A percentile compares a stretch with the other conserved stretches of the same genome.
phyloP scores from a whole-genome alignment of 2,113 vertebrate genomes.

The Herpetotheres cachinnans region DNA sequence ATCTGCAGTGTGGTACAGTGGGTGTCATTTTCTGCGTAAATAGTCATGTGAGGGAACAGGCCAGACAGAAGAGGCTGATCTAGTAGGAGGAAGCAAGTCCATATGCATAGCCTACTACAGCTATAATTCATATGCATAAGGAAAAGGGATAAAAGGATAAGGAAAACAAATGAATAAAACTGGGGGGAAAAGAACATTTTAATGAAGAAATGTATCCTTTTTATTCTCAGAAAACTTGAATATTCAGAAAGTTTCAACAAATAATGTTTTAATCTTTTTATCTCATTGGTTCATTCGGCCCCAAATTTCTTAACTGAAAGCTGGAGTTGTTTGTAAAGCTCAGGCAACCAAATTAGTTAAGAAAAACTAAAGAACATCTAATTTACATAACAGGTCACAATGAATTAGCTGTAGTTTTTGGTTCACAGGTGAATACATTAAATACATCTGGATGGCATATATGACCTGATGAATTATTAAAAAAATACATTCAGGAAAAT shows the following conservation, averaged over 20 bases:
- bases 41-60: not conserved
- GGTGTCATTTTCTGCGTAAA: not conserved
- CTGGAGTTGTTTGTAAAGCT: not conserved
- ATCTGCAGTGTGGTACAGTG: not conserved
- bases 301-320: not conserved
- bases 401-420: not conserved
- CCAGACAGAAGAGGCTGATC: not conserved
- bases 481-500: not conserved
- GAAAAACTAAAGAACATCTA: not conserved
- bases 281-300: not conserved
- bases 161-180: not conserved
- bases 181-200: rapidly evolving
- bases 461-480: not conserved
- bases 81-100: not conserved
- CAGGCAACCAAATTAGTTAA: not conserved
- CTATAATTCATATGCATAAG: not conserved
- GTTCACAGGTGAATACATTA: not conserved
- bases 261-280: not conserved
- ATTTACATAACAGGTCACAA: not conserved
- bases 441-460: not conserved
- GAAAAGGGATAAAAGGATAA: not conserved
- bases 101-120: not conserved
- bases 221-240: not conserved
- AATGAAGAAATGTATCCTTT: not conserved
- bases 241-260: not conserved